Evolutionary conservation across 2,113 vertebrate genomes (phyloP).

Genomic region (Motacilla alba): DNA sequence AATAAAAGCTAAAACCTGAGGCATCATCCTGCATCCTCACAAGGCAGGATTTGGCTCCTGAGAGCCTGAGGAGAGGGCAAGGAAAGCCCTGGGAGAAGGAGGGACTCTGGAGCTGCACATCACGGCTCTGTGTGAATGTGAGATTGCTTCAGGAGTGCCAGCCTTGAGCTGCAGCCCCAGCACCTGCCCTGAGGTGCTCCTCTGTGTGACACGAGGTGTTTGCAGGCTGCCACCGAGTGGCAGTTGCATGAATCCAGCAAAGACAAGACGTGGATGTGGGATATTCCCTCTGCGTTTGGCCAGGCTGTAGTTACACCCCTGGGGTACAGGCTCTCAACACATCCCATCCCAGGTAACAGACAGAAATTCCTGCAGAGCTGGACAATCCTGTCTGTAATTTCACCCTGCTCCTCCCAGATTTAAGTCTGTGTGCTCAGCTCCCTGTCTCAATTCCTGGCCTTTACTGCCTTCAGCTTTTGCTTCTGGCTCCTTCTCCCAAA

Average conservation of each 20-base stretch:
- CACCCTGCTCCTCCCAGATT: background rate
- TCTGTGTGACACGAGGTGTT: background rate
- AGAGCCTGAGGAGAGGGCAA: background rate
- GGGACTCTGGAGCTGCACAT: background rate
- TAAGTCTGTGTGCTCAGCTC: background rate
- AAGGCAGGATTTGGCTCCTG: background rate
- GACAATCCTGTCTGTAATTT: background rate
- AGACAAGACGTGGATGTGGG: background rate
- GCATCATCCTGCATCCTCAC: background rate
- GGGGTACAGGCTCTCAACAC: rapidly evolving
- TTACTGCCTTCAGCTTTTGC: background rate
- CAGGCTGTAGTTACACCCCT: background rate
- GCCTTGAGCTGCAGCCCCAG: rapidly evolving
- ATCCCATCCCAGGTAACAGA: rapidly evolving
- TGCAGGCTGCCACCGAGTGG: slow-evolving; percentile 56
- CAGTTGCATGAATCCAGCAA: background rate
- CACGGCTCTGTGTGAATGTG: rapidly evolving
- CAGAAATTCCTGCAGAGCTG: background rate
- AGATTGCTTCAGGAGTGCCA: rapidly evolving
- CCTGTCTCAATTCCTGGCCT: background rate
- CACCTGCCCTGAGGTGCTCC: background rate
- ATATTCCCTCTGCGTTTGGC: background rate
- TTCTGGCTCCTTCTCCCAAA: background rate
- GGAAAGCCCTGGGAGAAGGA: background rate
- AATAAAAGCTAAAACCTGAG: background rate